Evolutionary conservation across 2,797 vertebrate genomes (phyloP).

Genomic region (Silurus aristotelis): DNA sequence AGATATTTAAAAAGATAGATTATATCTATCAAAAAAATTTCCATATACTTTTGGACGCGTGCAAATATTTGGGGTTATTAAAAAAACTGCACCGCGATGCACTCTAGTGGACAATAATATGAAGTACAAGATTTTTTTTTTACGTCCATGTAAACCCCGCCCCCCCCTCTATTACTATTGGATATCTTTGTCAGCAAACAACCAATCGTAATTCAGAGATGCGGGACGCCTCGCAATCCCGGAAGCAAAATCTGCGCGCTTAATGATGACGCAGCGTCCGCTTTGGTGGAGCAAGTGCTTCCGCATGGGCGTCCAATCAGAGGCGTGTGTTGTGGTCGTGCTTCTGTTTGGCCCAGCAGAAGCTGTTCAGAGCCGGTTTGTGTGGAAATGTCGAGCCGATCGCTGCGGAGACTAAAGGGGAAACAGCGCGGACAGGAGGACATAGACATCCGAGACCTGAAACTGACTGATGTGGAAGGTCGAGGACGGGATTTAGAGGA

Average conservation of each 20-base stretch:
- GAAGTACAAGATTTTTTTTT: neutral
- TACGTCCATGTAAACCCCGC: neutral
- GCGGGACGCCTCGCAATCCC: neutral
- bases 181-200: neutral
- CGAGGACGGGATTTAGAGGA: slow-evolving; percentile 57
- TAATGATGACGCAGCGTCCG: slow-evolving; percentile 30
- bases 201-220: neutral
- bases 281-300: slow-evolving; percentile 15
- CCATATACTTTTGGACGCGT: no score
- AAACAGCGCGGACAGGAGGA: slow-evolving; percentile 88
- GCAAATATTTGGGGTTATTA: no score
- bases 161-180: neutral
- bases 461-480: slow-evolving; percentile 60
- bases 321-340: slow-evolving; percentile 11
- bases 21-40: neutral
- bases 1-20: no score
- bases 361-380: neutral
- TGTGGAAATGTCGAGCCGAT: slow-evolving; percentile 83
- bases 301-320: slow-evolving; percentile 50
- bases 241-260: neutral
- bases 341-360: neutral
- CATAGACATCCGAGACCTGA: slow-evolving; percentile 68
- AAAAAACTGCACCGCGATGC: neutral
- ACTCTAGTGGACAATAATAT: slow-evolving; percentile 19
- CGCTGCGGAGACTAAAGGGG: slow-evolving; percentile 85